A percentile compares a stretch with the other conserved stretches of the same genome.
Conservation (phyloP, 2,113 vertebrate genomes). For the Dendropsophus ebraccatus region DNA sequence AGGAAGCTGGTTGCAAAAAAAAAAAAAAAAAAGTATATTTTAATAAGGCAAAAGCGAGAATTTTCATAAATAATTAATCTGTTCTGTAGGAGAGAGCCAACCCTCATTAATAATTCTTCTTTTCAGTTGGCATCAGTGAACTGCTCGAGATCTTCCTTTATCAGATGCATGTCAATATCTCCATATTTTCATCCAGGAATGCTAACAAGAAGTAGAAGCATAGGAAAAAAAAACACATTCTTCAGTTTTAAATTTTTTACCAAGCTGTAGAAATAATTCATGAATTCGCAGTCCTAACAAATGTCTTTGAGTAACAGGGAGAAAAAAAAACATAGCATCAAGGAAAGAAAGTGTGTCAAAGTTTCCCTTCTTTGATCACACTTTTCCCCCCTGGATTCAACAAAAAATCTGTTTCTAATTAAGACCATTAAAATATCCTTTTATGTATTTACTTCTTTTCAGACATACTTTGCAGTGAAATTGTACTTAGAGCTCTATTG, state of each 20-base stretch:
- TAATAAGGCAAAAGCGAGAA: constrained; percentile 79
- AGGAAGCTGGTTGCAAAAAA: constrained; percentile 79
- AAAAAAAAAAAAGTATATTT: constrained; percentile 75
- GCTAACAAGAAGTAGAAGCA: constrained; percentile 74
- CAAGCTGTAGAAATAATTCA: constrained; percentile 68
- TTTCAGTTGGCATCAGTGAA: constrained; percentile 81
- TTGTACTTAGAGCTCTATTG: constrained; percentile 29
- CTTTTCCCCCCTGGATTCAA: constrained; percentile 73
- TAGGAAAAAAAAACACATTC: constrained; percentile 58
- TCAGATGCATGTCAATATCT: constrained; percentile 77
- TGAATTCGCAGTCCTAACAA: constrained; percentile 56
- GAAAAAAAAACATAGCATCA: constrained; percentile 57
- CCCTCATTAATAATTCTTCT: constrained; percentile 88
- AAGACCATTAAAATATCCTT: constrained; percentile 76
- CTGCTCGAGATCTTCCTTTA: constrained; percentile 79
- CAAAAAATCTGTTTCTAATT: constrained; percentile 77
- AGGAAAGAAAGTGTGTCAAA: constrained; percentile 69
- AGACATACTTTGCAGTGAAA: constrained; percentile 38
- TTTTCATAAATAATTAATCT: constrained; percentile 87
- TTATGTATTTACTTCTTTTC: constrained; percentile 70
- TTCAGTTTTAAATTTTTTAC: constrained; percentile 72
- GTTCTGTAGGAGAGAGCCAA: constrained; percentile 81
- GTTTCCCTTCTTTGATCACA: constrained; percentile 72
- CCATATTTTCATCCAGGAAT: constrained; percentile 73
- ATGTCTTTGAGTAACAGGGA: constrained; percentile 71